These are phyloP conservation scores for Apamea sordens DNA, from an alignment of 2,888 invertebrate genomes.

Conservation along the genomic window DNA sequence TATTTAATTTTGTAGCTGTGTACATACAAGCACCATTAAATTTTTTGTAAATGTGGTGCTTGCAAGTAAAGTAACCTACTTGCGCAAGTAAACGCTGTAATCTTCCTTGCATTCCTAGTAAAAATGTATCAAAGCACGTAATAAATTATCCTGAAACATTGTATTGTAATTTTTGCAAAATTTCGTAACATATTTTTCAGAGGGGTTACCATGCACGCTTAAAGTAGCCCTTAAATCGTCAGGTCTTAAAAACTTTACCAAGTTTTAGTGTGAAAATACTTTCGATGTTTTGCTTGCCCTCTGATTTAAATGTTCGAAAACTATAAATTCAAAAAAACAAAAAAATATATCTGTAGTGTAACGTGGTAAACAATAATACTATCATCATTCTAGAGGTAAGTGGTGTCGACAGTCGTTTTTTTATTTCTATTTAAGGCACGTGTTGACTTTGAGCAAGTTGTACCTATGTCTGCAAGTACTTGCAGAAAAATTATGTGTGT, in stretches of 20 bases:
- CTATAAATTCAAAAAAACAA: slow-evolving; percentile 10
- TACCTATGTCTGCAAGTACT: slow-evolving; percentile 16
- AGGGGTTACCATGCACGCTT: neutral
- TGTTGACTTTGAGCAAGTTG: slow-evolving; percentile 24
- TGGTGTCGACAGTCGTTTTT: slow-evolving; percentile 21
- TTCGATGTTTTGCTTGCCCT: neutral
- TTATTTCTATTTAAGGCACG: slow-evolving; percentile 11
- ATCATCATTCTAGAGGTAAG: slow-evolving; percentile 43
- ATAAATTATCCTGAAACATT: slow-evolving; percentile 21
- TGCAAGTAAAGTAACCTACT: neutral
- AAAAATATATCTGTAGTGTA: slow-evolving; percentile 31
- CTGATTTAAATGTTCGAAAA: slow-evolving; percentile 20
- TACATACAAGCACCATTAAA: slow-evolving; percentile 19
- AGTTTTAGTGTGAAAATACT: neutral
- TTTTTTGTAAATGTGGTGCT: slow-evolving; percentile 10
- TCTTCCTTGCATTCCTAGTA: slow-evolving; percentile 32
- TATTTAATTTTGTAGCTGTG: slow-evolving; percentile 1
- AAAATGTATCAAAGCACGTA: slow-evolving; percentile 52
- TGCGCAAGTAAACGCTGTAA: slow-evolving; percentile 22
- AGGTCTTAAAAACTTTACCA: neutral
- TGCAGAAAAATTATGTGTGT: slow-evolving; percentile 11
- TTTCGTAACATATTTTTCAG: slow-evolving; percentile 30
- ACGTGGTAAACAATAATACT: slow-evolving; percentile 56
- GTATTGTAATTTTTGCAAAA: slow-evolving; percentile 18
- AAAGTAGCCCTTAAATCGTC: neutral